Percentiles rank a stretch among this genome's conserved stretches.
phyloP scores from a whole-genome alignment of 2,888 invertebrate genomes.

The Diaperis boleti region DNA sequence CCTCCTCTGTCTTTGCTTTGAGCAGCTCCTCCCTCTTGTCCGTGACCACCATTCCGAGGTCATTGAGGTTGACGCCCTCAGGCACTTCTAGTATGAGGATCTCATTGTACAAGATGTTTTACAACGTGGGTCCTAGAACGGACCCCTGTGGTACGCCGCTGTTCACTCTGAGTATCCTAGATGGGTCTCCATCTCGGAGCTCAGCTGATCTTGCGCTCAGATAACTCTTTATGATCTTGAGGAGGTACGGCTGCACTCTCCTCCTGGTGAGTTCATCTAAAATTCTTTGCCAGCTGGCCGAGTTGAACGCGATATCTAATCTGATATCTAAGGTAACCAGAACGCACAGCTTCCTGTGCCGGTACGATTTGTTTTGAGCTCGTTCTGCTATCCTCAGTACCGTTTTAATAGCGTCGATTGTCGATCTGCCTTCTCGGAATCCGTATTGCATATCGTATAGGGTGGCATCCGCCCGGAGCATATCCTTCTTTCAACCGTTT shows the following conservation, averaged over 20 bases:
- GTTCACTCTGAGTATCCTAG: not conserved
- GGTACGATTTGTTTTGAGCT: not conserved
- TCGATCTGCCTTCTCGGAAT: not conserved
- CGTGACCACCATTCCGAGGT: not conserved
- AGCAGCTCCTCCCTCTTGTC: not conserved
- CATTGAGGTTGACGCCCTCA: not conserved
- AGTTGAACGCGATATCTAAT: conserved; percentile 1
- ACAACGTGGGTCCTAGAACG: not conserved
- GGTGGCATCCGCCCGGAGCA: not conserved
- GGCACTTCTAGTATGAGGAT: too few relatives aligned
- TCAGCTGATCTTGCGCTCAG: not conserved
- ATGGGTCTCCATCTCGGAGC: not conserved
- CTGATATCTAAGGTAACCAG: not conserved
- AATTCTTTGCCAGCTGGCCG: not conserved
- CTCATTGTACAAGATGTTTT: not conserved
- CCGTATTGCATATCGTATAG: not conserved
- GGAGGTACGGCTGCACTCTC: not conserved
- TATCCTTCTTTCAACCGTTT: not conserved
- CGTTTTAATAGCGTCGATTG: not conserved
- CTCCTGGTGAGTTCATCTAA: not conserved
- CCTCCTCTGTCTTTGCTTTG: not conserved
- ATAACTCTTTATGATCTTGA: not conserved
- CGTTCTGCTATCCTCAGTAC: not conserved
- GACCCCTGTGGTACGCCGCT: not conserved
- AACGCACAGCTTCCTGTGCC: not conserved